A percentile compares a stretch with the other conserved stretches of the same genome.
Evolutionary conservation across 2,888 invertebrate species (phyloP).

Genomic region (Phanerotoma sp.): DNA sequence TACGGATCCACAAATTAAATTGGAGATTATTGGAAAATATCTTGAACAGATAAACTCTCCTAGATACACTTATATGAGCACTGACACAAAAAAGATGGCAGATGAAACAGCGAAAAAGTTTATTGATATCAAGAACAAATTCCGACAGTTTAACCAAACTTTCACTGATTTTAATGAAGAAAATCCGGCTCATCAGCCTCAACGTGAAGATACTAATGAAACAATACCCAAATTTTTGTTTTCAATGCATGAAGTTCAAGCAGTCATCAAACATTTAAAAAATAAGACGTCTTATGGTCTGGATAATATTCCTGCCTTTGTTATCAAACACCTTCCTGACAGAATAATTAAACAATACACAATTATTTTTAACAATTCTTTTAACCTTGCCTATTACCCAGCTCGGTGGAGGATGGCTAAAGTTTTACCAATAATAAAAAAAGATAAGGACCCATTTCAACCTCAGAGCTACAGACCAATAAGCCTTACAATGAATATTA

Average conservation of each 20-base stretch:
- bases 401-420: slow-evolving; percentile 16
- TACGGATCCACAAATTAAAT: not conserved
- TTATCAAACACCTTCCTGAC: slow-evolving; percentile 18
- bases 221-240: not conserved
- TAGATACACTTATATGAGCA: slow-evolving; percentile 12
- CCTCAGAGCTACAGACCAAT: slow-evolving; percentile 27
- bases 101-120: slow-evolving; percentile 1
- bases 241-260: not conserved
- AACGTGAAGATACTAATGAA: not conserved
- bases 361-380: slow-evolving; percentile 21
- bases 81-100: not conserved
- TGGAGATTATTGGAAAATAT: slow-evolving; percentile 11
- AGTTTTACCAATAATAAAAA: slow-evolving; percentile 24
- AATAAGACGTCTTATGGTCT: slow-evolving; percentile 25
- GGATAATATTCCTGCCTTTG: slow-evolving; percentile 24
- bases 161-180: not conserved
- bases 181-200: slow-evolving; percentile 7
- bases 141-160: not conserved
- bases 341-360: slow-evolving; percentile 9
- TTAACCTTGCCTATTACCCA: slow-evolving; percentile 21
- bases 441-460: slow-evolving; percentile 7
- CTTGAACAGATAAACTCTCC: slow-evolving; percentile 15
- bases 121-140: not conserved
- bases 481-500: slow-evolving; percentile 20
- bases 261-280: not conserved